Base-by-base conservation (phyloP, 1,140 invertebrate genomes). In the Aporrectodea caliginosa region DNA sequence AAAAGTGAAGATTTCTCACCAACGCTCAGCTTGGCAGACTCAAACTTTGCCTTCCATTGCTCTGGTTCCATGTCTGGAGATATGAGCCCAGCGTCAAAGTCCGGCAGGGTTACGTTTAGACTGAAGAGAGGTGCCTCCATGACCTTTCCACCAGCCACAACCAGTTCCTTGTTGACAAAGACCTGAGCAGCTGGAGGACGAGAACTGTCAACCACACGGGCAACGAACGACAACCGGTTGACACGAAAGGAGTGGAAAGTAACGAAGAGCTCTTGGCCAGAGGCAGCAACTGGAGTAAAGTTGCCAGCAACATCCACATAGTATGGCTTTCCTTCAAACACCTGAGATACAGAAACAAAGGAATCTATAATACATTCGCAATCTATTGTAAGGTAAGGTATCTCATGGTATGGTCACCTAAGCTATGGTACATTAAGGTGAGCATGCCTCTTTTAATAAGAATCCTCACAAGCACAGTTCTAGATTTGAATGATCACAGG, bases 251-350 rank as follows among this genome's bases (percentile, higher is more conserved):
- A 74, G 16, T 74, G 73, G 22, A 74, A 74, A 31, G 34, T 74
- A 31, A 74, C 6, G 73, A 74, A 30, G 33, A 74, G 73, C 22
- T 74, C 31, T 33, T 34, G 31, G 2, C 31, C 31, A 2, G 73
- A 74, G 33, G 73, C 73, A 30, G 73, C 73, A 30, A 74, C 31
- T 1, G 73, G 73, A n/a, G n/a, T 34, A n/a, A 74, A 33, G 32
- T 74, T 74, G 6, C 73, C 73, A 33, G 32, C 31, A 16, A 74
- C 33, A 27, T 74, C 73, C 32, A 74, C n/a, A 31, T 74, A 33
- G 73, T 74, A 74, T 31, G 73, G 73, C 32, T 74, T 74, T 12
- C 73, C 73, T 33, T 74, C 34, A 34, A 34, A 74, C 34, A 74
- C 73, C 73, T 74, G 2, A n/a, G n/a, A n/a, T n/a, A n/a, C n/a